phyloP scores from a whole-genome alignment of 92 coral and sea anemone species.

The Phenganax subtilis region DNA sequence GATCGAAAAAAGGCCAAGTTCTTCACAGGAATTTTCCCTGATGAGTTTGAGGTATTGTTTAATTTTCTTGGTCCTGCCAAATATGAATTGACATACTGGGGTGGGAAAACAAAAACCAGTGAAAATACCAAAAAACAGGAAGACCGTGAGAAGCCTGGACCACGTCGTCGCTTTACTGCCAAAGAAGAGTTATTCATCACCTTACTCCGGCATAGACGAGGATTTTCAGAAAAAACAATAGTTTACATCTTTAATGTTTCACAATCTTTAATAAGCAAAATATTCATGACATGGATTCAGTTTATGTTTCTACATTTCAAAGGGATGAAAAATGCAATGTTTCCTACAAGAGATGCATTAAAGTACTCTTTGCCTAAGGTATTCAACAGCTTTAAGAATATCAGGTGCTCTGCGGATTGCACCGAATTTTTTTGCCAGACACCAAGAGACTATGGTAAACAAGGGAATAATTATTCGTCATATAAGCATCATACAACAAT shows the following conservation, averaged over 20 bases:
- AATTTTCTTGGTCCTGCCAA: no score
- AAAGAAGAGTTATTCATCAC: no score
- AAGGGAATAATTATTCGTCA: slow-evolving; percentile 48
- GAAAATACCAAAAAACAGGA: no score
- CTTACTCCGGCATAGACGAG: no score
- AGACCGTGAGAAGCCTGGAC: no score
- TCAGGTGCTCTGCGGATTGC: slow-evolving; percentile 49
- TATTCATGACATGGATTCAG: slow-evolving; percentile 48
- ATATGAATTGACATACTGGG: no score
- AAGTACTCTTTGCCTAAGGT: slow-evolving; percentile 38
- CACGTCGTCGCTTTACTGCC: no score
- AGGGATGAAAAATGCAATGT: slow-evolving; percentile 43
- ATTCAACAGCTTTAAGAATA: slow-evolving; percentile 33
- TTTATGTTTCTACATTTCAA: slow-evolving; percentile 42
- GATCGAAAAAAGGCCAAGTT: no score
- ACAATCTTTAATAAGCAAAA: slow-evolving; percentile 32
- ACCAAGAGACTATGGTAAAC: slow-evolving; percentile 38
- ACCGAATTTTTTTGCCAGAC: slow-evolving; percentile 41
- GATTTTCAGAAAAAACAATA: slow-evolving; percentile 14
- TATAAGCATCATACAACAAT: slow-evolving; percentile 42
- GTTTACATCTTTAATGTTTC: slow-evolving; percentile 45
- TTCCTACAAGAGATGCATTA: slow-evolving; percentile 44
- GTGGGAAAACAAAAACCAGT: no score
- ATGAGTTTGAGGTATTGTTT: no score
- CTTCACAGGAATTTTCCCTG: no score